Percentiles rank a stretch among this genome's conserved stretches.
Evolutionary conservation across 1,140 invertebrate species (phyloP).

Genomic region (Nasonia vitripennis): DNA sequence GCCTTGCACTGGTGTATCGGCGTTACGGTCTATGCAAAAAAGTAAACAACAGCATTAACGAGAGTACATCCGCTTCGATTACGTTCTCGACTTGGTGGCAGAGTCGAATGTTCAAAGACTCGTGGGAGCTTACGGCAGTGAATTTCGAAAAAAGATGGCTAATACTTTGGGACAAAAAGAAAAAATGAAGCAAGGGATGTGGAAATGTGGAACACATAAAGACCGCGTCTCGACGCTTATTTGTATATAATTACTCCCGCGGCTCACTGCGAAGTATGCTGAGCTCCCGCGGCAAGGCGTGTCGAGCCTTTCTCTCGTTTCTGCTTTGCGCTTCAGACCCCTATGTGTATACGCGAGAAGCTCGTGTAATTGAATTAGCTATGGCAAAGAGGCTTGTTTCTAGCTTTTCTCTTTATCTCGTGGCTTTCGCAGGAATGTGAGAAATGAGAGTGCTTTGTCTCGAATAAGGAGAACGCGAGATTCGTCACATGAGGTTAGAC

Average conservation of each 20-base stretch:
- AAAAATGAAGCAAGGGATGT: background rate
- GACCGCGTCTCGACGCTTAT: no score
- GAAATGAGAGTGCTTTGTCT: background rate
- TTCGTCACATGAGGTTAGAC: background rate
- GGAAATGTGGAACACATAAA: no score
- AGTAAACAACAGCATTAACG: background rate
- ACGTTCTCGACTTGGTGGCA: background rate
- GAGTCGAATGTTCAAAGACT: slow-evolving; percentile 11
- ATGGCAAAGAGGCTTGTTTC: background rate
- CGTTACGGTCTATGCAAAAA: background rate
- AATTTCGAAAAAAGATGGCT: slow-evolving; percentile 17
- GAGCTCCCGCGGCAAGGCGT: background rate
- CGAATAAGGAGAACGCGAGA: background rate
- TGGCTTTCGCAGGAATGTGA: background rate
- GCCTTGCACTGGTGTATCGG: background rate
- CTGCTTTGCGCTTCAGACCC: background rate
- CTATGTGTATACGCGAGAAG: background rate
- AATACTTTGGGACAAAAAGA: background rate
- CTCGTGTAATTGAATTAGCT: slow-evolving; percentile 3
- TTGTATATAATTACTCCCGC: no score
- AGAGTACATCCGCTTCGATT: background rate
- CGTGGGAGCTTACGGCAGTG: background rate
- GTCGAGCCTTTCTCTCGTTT: background rate
- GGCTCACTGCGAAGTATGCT: no score
- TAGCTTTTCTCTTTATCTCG: background rate